Evolutionary conservation across 2,797 vertebrate species (phyloP), one percentile per base, ranked within the genome.

Genomic region (Acanthurus tractus): DNA sequence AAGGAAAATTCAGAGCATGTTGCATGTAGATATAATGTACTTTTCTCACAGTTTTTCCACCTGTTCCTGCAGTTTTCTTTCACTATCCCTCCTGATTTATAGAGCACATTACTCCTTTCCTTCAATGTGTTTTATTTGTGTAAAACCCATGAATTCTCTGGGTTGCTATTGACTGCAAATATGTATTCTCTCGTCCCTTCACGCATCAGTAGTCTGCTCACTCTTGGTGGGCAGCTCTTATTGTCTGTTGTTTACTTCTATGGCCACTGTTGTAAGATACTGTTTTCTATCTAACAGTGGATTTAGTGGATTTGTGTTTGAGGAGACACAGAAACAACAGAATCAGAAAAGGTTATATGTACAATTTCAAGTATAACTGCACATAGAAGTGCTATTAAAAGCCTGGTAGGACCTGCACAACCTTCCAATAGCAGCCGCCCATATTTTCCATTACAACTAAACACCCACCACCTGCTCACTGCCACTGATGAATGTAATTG

Each of bases 191-290:
- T 36, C 42, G 57, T 54, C 34, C 62, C 3, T 18, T 78, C 65
- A 67, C 68, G 89, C 71, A 86, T 90, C 68, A 81, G 86, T 55
- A 88, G 68, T 92, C 82, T 42, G 63, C 70, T 91, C 86, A 84
- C 68, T 84, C 50, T 49, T 50, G 42, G 34, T 74, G 46, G 64
- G 63, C 46, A 56, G 58, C 48, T 70, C 70, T 83, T 74, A 74
- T 68, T 74, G 42, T 74, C 61, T 79, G 78, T 70, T 77, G 70
- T 73, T 84, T 40, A 40, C 11, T 40, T 87, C 72, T 71, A 61
- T 76, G 74, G 69, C 56, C 64, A 61, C 45, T 25, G 50, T 62
- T 80, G 61, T 78, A 70, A 67, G 70, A 79, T 44, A 53, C 55
- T 63, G 65, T 49, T 76, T 57, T 85, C 61, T 73, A 3, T 72